These are phyloP conservation scores for Varroa destructor DNA, from an alignment of 1,140 invertebrate species.

Conservation along the genomic window DNA sequence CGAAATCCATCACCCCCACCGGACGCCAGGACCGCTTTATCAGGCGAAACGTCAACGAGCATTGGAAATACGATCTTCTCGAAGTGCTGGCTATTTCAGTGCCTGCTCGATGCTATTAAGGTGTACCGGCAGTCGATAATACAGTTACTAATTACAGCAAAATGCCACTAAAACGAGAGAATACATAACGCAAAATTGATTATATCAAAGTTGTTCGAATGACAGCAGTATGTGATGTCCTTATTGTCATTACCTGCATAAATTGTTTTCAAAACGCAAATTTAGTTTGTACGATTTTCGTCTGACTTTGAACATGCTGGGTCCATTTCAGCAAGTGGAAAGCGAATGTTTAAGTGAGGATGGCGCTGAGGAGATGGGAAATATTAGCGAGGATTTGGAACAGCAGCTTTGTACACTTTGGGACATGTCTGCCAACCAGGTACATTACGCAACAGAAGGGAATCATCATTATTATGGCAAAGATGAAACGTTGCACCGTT, in stretches of 20 bases:
- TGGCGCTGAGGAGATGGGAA: background rate
- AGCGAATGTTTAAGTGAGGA: background rate
- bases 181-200: too few species aligned
- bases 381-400: constrained; percentile 15
- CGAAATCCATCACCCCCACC: constrained; percentile 9
- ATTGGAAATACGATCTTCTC: constrained; percentile 21
- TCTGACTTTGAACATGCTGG: too few species aligned
- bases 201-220: too few species aligned
- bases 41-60: background rate
- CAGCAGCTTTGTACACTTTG: constrained; percentile 8
- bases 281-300: too few species aligned
- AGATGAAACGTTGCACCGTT: too few species aligned
- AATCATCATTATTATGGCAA: too few species aligned
- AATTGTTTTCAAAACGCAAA: too few species aligned
- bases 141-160: too few species aligned
- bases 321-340: too few species aligned
- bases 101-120: constrained; percentile 8
- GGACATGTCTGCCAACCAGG: constrained; percentile 23
- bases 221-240: too few species aligned
- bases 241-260: too few species aligned
- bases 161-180: too few species aligned
- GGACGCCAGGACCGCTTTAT: background rate
- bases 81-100: constrained; percentile 16
- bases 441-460: background rate
- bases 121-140: background rate